Conservation (phyloP, 1,140 invertebrate genomes). For the Monomorium pharaonis region DNA sequence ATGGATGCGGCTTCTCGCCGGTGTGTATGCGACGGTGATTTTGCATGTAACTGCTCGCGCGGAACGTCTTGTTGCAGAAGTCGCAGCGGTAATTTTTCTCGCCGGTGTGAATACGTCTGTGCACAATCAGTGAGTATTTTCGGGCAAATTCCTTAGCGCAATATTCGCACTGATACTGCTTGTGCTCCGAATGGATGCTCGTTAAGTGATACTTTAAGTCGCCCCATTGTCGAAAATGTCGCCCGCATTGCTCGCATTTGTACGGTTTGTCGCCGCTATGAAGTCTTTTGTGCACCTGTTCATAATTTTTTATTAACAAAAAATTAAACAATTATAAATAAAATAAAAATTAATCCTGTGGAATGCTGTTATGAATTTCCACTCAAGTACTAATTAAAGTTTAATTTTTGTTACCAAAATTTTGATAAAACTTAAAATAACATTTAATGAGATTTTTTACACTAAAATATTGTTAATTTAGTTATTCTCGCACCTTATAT, state of each 20-base stretch:
- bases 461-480: no score
- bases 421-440: no score
- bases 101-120: constrained; percentile 95
- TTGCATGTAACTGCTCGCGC: constrained; percentile 93
- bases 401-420: no score
- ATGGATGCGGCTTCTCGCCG: constrained; percentile 93
- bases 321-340: no score
- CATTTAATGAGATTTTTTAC: no score
- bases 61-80: constrained; percentile 93
- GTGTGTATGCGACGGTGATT: constrained; percentile 97
- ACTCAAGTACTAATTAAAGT: no score
- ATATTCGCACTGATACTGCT: constrained; percentile 95
- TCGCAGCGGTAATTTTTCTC: constrained; percentile 96
- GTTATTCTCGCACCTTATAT: no score
- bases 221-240: constrained; percentile 93
- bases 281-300: constrained; percentile 89
- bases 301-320: neutral
- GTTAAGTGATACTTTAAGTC: constrained; percentile 96
- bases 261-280: constrained; percentile 93
- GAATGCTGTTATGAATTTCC: no score
- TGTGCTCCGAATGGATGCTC: constrained; percentile 92
- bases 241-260: constrained; percentile 91
- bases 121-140: constrained; percentile 96
- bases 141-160: constrained; percentile 96
- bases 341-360: neutral